Base-by-base conservation (phyloP, 2,888 invertebrate genomes). In the Orthosia gothica region DNA sequence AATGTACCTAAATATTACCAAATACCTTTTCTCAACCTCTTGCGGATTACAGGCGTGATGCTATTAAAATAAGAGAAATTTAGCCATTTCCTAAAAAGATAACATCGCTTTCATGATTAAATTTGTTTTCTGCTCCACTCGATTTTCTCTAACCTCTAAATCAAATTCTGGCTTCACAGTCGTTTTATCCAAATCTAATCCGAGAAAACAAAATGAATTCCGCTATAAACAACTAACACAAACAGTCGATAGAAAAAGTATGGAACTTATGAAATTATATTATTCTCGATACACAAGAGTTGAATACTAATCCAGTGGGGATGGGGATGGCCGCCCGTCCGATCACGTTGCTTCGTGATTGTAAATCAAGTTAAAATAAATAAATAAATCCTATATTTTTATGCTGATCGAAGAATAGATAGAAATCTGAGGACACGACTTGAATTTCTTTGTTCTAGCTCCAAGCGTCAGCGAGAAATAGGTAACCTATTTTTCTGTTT, bases 361-460 rank as follows among this genome's bases (percentile, higher is more conserved):
- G 81, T 80, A 82, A 82, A 82, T 82, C 84, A 83, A 83, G 81
- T 82, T 83, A 83, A 80, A 82, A 80, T 83, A 81, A 79, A 82
- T 82, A 83, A 82, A 82, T 80, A 83, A 83, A 61, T 75, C 70
- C 57, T 57, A 71, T 69, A 70, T 79, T 82, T 81, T 70, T 78
- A 81, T 75, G 70, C 71, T 69, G 75, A 75, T 79, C 75, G 75
- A 69, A 71, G 61, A 82, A 78, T 58, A 61, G 67, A 82, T 82
- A 81, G 59, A 64, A 68, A 71, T 76, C 67, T 59, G 66, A 65
- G 58, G 71, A 81, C 67, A 47, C 70, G 76, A 67, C 58, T 79
- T 55, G 66, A 61, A 74, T 79, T 66, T 54, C 58, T 63, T 70
- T 76, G 55, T 50, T 52, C 45, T 54, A 18, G 47, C n/a, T 47